Evolutionary conservation across 2,888 invertebrate species (phyloP), one percentile per base, ranked within the genome.

Genomic region (Xestobium rufovillosum): DNA sequence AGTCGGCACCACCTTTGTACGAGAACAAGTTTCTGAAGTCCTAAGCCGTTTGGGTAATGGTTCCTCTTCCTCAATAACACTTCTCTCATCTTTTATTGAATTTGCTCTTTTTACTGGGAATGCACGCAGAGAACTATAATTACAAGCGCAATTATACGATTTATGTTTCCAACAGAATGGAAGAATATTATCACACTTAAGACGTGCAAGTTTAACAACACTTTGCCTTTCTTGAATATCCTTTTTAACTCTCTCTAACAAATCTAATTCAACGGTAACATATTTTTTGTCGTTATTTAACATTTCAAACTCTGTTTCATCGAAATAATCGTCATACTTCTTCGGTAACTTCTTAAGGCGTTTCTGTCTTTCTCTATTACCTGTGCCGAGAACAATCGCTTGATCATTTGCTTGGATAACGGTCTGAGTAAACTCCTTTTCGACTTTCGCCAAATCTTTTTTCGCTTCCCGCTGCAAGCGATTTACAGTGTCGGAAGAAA

Each of bases 381-480:
- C 67, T 3, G 69, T 63, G 41, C 78, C 78, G 15, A 82, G 67
- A 4, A 81, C 60, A 47, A 80, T 71, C 31, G 77, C 77, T 59
- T 77, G 75, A 50, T 79, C 72, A 14, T 74, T 75, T 6, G 76
- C 73, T 26, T 78, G 63, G 36, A 83, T 75, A 14, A 83, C 71
- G 3, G 83, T 83, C 50, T 81, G 79, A 10, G 77, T 79, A 60
- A 83, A 83, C 53, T 81, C 80, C 57, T 76, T 72, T 58, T 83
- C 82, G 52, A 77, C 77, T 57, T 75, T 78, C 1, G 81, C 75
- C 41, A 83, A 62, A 38, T 73, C 71, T 27, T 59, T 64, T 50
- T 71, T 72, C 1, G 68, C 68, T 53, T 70, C 65, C 47, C 68
- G 67, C 43, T 74, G 68, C 34, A 76, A 55, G 33, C 59, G 52